Base-by-base conservation (phyloP, 2,888 invertebrate species). In the Scaptomyza reducta region DNA sequence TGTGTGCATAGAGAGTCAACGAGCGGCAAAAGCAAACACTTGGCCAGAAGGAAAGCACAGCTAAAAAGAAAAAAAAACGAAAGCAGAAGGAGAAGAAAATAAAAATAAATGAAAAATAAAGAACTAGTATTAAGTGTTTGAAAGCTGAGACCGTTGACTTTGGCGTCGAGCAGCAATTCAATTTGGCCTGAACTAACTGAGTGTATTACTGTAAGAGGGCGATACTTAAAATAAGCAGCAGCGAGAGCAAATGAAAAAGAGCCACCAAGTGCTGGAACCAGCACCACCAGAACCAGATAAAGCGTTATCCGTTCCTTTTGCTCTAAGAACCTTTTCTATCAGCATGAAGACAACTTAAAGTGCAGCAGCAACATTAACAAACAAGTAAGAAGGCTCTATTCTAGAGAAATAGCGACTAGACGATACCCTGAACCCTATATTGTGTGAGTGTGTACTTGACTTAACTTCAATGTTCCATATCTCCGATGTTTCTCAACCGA, bases 21-120 rank as follows among this genome's bases (percentile, higher is more conserved):
- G 80, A 86, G 87, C 63, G 70, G 67, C 66, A 81, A 84, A 78
- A 60, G 82, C 71, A 87, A 86, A 75, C 77, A 82, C 66, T 83
- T 71, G 68, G 62, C 64, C 67, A 41, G 33, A 76, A 69, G 53
- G 56, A 60, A 63, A 49, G 46, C 42, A 53, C 44, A 54, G 64
- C 46, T 50, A 45, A 54, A 56, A 6, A 54, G 56, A 6, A 49
- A 35, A 25, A 46, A 27, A 64, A 59, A 66, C 42, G 51, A 54
- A 49, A 4, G 7, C 14, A 7, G 9, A 40, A 40, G 38, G 14
- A 42, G 46, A 55, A 60, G 4, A 47, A 27, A 64, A 60, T 59
- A 51, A 67, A 59, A 44, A 46, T 41, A 56, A 61, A 9, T 45
- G 41, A 29, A 47, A 33, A 65, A 60, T 59, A 63, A 68, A 59